These are phyloP conservation scores for Meriones psammophilus DNA, from an alignment of 2,797 vertebrate species.

Conservation along the genomic window DNA sequence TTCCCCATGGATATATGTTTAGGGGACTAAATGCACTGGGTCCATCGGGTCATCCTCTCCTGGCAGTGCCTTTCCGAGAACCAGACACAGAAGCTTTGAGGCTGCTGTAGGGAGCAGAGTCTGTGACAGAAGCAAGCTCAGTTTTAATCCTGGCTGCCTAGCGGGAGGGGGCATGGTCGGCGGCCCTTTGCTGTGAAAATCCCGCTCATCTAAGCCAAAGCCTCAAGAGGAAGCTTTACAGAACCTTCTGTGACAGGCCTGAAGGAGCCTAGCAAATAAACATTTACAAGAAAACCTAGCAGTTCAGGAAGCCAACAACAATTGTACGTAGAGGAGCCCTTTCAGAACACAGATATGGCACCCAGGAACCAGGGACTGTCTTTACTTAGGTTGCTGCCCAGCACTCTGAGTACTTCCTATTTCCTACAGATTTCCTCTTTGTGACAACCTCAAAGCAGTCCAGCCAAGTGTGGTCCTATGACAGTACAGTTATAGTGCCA, in stretches of 20 bases:
- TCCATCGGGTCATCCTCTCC: background rate
- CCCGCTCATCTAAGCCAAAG: background rate
- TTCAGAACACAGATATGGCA: background rate
- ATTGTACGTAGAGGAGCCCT: too few species aligned
- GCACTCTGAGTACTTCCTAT: background rate
- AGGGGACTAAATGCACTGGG: background rate
- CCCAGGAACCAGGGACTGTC: background rate
- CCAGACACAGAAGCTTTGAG: background rate
- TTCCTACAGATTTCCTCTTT: background rate
- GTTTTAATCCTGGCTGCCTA: background rate
- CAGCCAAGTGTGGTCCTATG: background rate
- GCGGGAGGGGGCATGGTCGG: accelerated
- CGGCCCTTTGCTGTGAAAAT: background rate
- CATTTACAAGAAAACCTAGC: background rate
- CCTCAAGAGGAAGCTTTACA: background rate
- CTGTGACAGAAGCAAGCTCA: background rate
- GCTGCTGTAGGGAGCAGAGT: background rate
- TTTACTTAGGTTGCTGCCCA: background rate
- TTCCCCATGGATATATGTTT: background rate
- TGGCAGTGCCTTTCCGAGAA: background rate
- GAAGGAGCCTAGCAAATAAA: background rate
- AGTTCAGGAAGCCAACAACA: background rate
- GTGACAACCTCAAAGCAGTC: background rate
- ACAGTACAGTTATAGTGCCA: background rate
- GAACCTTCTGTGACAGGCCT: background rate